Evolutionary conservation across 2,888 invertebrate genomes (phyloP).

Genomic region (Palloptera scutellata): DNA sequence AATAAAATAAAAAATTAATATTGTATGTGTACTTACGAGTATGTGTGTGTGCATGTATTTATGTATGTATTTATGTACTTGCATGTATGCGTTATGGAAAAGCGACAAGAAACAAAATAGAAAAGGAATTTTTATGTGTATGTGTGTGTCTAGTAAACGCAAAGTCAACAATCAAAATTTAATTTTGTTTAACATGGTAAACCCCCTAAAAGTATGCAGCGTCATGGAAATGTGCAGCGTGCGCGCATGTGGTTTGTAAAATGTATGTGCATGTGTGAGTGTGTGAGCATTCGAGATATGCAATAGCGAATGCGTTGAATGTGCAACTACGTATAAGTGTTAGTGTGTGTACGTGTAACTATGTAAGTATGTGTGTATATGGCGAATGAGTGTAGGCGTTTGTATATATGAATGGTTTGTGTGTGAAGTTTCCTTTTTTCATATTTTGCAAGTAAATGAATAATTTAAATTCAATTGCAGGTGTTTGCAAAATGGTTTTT

Average conservation of each 20-base stretch:
- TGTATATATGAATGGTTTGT: no score
- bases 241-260: background rate
- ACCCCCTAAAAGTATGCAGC: background rate
- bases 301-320: no score
- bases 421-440: background rate
- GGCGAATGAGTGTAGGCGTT: background rate
- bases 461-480: slow-evolving; percentile 21
- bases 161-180: background rate
- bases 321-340: background rate
- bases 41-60: no score
- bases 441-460: slow-evolving; percentile 6
- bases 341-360: background rate
- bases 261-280: background rate
- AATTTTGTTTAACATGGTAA: slow-evolving; percentile 8
- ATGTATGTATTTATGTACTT: no score
- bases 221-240: background rate
- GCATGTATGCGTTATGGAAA: no score
- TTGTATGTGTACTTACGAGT: no score
- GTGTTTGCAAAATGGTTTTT: background rate
- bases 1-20: no score
- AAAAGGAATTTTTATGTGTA: background rate
- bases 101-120: background rate
- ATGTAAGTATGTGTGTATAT: background rate
- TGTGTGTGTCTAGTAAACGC: background rate
- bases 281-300: no score